phyloP scores from a whole-genome alignment of 2,113 vertebrate species.

The Ctenodactylus gundi region DNA sequence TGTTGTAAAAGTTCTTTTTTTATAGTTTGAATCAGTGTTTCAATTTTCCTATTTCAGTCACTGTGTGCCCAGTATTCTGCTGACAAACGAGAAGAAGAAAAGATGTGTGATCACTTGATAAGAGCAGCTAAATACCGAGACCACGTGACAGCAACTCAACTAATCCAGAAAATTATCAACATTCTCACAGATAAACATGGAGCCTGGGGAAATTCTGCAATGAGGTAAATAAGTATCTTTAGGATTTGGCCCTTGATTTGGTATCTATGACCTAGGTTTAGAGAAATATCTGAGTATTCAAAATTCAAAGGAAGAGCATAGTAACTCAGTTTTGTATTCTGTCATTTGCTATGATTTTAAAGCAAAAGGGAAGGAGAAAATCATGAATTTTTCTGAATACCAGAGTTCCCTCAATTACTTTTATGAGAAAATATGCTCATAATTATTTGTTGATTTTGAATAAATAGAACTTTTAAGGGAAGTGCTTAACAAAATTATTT shows the following conservation, averaged over 20 bases:
- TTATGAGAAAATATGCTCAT: background rate
- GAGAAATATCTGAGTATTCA: constrained; percentile 5
- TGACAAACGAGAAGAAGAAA: constrained; percentile 97
- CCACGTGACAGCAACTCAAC: constrained; percentile 95
- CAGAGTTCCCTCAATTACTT: background rate
- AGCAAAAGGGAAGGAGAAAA: background rate
- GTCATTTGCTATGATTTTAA: constrained; percentile 36
- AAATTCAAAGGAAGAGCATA: constrained; percentile 32
- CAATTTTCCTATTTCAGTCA: constrained; percentile 84
- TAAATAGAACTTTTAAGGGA: constrained; percentile 14
- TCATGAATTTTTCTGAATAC: background rate
- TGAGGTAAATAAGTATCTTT: constrained; percentile 86
- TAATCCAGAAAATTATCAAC: constrained; percentile 97
- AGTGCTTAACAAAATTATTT: background rate
- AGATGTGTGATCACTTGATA: constrained; percentile 99
- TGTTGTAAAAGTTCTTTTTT: constrained; percentile 20
- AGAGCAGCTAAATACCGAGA: constrained; percentile 96
- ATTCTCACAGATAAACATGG: constrained; percentile 98
- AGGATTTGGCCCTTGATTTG: background rate
- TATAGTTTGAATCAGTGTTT: constrained; percentile 55
- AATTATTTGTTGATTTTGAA: background rate
- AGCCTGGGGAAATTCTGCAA: constrained; percentile 93
- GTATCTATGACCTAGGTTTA: background rate
- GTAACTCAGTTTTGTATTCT: constrained; percentile 47
- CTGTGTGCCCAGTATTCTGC: constrained; percentile 95